Percentiles rank a stretch among this genome's conserved stretches.
Conservation (phyloP, 2,888 invertebrate species). For the Thereva unica region DNA sequence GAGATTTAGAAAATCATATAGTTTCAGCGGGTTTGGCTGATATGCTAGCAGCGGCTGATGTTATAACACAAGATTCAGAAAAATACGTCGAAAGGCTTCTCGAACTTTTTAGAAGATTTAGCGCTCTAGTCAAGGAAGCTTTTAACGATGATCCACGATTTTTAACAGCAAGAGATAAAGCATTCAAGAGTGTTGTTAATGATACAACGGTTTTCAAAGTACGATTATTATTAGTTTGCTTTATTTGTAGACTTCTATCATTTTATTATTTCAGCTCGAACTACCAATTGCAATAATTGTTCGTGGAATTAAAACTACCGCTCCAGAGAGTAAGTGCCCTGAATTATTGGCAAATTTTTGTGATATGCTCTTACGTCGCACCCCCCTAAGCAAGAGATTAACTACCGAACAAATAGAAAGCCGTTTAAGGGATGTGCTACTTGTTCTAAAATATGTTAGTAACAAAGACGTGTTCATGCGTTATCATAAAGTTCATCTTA, state of each 20-base stretch:
- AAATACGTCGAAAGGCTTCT: conserved; percentile 96
- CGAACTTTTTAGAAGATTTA: conserved; percentile 91
- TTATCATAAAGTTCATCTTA: conserved; percentile 97
- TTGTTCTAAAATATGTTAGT: conserved; percentile 97
- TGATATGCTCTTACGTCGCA: conserved; percentile 97
- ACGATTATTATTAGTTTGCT: conserved; percentile 11
- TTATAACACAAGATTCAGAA: conserved; percentile 95
- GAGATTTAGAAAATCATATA: conserved; percentile 91
- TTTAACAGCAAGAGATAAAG: conserved; percentile 96
- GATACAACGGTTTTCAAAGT: conserved; percentile 88
- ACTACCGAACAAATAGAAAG: conserved; percentile 97
- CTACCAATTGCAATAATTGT: conserved; percentile 66
- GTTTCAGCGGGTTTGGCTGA: conserved; percentile 92
- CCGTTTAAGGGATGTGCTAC: conserved; percentile 87
- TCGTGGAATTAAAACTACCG: conserved; percentile 68
- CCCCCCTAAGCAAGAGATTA: conserved; percentile 92
- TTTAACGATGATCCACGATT: conserved; percentile 97
- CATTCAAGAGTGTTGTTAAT: conserved; percentile 96
- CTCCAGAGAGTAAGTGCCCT: conserved; percentile 97
- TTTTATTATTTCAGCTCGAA: conserved; percentile 58
- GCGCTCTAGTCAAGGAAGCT: conserved; percentile 87
- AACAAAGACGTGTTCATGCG: conserved; percentile 99
- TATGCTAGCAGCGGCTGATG: conserved; percentile 94
- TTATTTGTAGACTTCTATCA: not conserved
- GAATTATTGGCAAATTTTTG: conserved; percentile 99